Evolutionary conservation across 2,797 vertebrate genomes (phyloP).

Genomic region (Rhincodon typus): DNA sequence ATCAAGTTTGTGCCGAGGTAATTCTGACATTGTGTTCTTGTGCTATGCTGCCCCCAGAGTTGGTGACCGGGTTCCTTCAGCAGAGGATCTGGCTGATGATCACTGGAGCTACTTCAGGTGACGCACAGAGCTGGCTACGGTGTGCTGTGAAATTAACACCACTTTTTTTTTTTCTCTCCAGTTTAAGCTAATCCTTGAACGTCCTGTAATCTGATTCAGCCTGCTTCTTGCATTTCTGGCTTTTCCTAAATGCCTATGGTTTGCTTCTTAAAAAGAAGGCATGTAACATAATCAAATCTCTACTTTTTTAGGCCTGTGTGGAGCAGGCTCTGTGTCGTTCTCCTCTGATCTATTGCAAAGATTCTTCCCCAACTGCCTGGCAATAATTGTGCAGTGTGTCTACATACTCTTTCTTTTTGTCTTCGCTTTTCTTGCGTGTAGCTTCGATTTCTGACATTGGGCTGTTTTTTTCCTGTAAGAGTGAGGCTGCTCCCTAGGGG

Average conservation of each 20-base stretch:
- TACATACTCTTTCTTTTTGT: neutral
- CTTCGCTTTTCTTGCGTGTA: neutral
- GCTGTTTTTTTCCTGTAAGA: neutral
- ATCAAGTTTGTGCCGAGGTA: neutral
- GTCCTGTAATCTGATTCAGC: neutral
- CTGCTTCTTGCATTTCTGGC: neutral
- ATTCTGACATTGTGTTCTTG: slow-evolving; percentile 54
- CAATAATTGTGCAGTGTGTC: neutral
- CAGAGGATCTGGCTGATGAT: slow-evolving; percentile 62
- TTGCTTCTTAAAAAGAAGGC: neutral
- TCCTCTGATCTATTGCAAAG: neutral
- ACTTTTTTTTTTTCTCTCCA: neutral
- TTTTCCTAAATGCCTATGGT: neutral
- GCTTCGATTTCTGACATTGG: neutral
- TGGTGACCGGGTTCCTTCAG: slow-evolving; percentile 57
- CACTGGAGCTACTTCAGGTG: slow-evolving; percentile 74
- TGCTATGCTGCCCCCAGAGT: slow-evolving; percentile 63
- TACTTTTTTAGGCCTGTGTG: slow-evolving; percentile 19
- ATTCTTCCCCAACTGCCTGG: neutral
- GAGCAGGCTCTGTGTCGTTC: neutral
- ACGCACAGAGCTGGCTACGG: slow-evolving; percentile 42
- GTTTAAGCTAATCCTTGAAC: neutral
- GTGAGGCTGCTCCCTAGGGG: neutral
- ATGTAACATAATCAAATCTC: neutral
- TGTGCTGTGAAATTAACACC: neutral